Percentiles rank a stretch among this genome's conserved stretches.
Conservation (phyloP, 2,113 vertebrate species). For the Sinocyclocheilus anophthalmus region DNA sequence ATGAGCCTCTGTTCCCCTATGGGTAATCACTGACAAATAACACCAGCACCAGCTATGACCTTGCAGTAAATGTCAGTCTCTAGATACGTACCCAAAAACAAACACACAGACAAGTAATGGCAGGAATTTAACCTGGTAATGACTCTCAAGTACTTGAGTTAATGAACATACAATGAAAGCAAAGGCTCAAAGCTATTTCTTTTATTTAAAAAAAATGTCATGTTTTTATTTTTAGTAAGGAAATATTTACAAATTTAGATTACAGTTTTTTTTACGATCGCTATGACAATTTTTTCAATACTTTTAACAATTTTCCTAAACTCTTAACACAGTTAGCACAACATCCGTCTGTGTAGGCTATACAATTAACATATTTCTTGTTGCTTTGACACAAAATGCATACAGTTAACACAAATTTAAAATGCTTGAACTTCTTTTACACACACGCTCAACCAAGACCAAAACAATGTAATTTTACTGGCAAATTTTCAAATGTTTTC, state of each 20-base stretch:
- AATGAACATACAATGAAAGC: not conserved
- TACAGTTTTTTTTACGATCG: no score
- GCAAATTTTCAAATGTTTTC: no score
- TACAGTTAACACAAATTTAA: no score
- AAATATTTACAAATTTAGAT: not conserved
- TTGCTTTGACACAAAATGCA: no score
- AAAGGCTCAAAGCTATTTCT: not conserved
- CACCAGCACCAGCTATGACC: conserved; percentile 5
- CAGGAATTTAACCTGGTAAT: not conserved
- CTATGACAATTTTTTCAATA: no score
- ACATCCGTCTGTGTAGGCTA: no score
- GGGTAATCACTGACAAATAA: not conserved
- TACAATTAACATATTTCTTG: no score
- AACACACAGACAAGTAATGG: conserved; percentile 5
- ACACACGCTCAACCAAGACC: no score
- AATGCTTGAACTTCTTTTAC: no score
- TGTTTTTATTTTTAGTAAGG: not conserved
- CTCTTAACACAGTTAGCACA: no score
- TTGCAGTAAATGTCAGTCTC: not conserved
- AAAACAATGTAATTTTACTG: no score
- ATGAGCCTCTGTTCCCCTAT: conserved; percentile 1
- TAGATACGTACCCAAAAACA: conserved; percentile 7
- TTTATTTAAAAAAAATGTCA: not conserved
- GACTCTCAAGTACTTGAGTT: conserved; percentile 1
- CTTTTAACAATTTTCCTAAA: no score